phyloP scores from a whole-genome alignment of 2,113 vertebrate species.

The Oophaga pumilio region DNA sequence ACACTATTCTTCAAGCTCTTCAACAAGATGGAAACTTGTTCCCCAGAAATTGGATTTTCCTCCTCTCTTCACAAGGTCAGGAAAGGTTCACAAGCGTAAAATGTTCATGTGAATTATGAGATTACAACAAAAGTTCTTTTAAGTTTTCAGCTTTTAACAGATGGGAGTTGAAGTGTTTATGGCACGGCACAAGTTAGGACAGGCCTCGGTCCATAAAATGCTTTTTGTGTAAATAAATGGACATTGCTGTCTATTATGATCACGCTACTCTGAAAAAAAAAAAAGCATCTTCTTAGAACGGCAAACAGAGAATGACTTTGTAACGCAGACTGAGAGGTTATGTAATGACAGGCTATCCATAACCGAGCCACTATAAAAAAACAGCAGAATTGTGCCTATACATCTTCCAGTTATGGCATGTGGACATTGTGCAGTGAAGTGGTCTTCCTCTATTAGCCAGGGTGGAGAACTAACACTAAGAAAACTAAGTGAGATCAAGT shows the following conservation, averaged over 20 bases:
- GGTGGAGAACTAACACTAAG: no score
- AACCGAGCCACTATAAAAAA: not conserved
- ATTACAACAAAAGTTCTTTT: conserved; percentile 70
- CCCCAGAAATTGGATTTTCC: not conserved
- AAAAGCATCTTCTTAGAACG: conserved; percentile 2
- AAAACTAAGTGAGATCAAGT: no score
- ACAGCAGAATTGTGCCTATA: not conserved
- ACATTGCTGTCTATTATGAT: conserved; percentile 1
- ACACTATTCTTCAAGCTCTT: not conserved
- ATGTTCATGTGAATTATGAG: conserved; percentile 64
- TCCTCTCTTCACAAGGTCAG: conserved; percentile 62
- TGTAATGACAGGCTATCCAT: not conserved
- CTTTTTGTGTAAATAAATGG: conserved; percentile 63
- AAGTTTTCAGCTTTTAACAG: conserved; percentile 67
- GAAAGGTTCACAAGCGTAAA: conserved; percentile 64
- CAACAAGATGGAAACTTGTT: conserved; percentile 29
- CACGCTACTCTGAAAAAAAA: not conserved
- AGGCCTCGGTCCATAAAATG: conserved; percentile 65
- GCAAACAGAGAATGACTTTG: conserved; percentile 26
- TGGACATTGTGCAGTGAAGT: no score
- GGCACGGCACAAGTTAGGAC: conserved; percentile 67
- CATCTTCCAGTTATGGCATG: no score
- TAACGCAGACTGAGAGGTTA: not conserved
- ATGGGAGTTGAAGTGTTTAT: conserved; percentile 66
- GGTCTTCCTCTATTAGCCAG: no score